Conservation (phyloP, 2,113 vertebrate genomes). For the Rallus limicola region DNA sequence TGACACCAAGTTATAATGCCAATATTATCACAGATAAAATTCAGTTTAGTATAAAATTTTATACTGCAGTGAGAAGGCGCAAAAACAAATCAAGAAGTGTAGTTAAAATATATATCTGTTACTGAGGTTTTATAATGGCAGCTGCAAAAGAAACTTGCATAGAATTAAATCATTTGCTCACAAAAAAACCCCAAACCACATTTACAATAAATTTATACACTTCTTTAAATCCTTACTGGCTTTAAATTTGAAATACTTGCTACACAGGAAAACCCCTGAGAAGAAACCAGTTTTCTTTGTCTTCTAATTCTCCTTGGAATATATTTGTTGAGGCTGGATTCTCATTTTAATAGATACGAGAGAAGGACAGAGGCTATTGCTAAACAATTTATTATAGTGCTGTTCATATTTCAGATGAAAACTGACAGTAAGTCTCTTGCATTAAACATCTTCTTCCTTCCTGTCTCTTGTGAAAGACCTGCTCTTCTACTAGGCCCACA, state of each 20-base stretch:
- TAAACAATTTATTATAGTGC: neutral
- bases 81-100: neutral
- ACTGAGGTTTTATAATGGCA: neutral
- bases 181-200: neutral
- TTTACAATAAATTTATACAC: neutral
- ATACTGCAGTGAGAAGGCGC: neutral
- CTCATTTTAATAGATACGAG: neutral
- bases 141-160: neutral
- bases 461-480: neutral
- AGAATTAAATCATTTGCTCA: neutral
- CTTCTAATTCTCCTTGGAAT: neutral
- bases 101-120: neutral
- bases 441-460: neutral
- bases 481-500: neutral
- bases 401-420: neutral
- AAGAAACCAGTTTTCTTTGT: neutral
- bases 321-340: neutral
- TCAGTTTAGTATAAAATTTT: neutral
- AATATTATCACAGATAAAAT: neutral
- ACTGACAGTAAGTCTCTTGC: neutral
- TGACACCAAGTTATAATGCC: neutral
- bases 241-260: neutral
- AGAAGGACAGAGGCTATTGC: neutral
- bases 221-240: neutral
- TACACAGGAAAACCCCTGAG: accelerated